Percentiles rank a stretch among this genome's conserved stretches.
Evolutionary conservation across 2,888 invertebrate species (phyloP).

Genomic region (Rugalucina vietnamica): DNA sequence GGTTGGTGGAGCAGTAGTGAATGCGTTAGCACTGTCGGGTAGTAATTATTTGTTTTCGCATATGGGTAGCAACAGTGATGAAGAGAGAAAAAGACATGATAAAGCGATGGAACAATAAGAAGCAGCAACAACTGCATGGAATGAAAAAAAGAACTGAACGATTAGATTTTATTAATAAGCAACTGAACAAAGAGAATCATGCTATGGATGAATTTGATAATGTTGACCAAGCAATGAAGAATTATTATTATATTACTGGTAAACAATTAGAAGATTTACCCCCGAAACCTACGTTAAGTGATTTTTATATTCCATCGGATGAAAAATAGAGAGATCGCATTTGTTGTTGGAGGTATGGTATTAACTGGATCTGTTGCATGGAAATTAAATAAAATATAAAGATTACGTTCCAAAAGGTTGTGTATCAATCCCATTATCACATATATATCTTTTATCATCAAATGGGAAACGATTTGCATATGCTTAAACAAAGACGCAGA

Average conservation of each 20-base stretch:
- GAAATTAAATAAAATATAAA: constrained; percentile 27
- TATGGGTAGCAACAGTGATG: constrained; percentile 33
- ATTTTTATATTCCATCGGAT: constrained; percentile 28
- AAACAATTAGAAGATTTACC: constrained; percentile 13
- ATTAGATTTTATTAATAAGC: constrained; percentile 49
- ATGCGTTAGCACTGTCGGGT: constrained; percentile 25
- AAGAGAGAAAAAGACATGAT: constrained; percentile 49
- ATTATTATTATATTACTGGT: constrained; percentile 47
- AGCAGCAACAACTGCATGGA: constrained; percentile 38
- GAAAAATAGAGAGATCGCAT: constrained; percentile 19
- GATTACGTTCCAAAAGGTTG: constrained; percentile 18
- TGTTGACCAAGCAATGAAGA: constrained; percentile 25
- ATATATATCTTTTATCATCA: constrained; percentile 42
- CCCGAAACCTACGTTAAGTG: constrained; percentile 28
- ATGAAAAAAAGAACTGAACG: constrained; percentile 47
- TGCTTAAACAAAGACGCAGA: no score
- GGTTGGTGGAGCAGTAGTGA: constrained; percentile 3
- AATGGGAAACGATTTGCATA: no score
- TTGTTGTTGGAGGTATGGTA: constrained; percentile 25
- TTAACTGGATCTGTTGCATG: constrained; percentile 30
- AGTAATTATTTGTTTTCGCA: constrained; percentile 34
- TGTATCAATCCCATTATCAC: constrained; percentile 37
- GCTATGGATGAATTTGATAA: neutral
- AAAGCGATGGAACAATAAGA: constrained; percentile 55
- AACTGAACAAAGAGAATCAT: constrained; percentile 30